Base-by-base conservation (phyloP, 1,140 invertebrate genomes). In the Steinernema khuongi region DNA sequence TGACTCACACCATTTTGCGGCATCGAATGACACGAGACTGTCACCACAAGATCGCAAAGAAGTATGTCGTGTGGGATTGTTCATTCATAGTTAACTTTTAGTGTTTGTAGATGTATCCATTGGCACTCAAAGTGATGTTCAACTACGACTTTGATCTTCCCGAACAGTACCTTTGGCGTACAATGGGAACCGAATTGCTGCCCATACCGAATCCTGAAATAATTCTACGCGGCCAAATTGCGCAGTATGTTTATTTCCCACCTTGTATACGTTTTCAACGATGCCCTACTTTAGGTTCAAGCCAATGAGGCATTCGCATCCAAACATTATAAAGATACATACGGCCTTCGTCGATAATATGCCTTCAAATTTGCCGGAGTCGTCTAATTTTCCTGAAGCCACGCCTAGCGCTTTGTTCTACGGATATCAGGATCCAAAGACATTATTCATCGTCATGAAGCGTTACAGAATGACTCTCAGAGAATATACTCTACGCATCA, bases 71-170 rank as follows among this genome's bases (percentile, higher is more conserved):
- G n/a, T n/a, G n/a, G n/a, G 50, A 4, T 17, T 11, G 26, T 60
- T 7, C 26, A 7, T 11, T 41, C 36, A 41, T 41, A 4, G 50
- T 17, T 60, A 60, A n/a, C 4, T 26, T 60, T 60, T 60, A n/a
- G 4, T 17, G 50, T 71, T 66, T 76, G 1, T 67, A 78, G 77
- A 67, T 68, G 30, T 78, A 71, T 41, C 77, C 77, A 18, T 73
- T 78, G n/a, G 77, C 77, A 14, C 41, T 78, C 19, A 78, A 78
- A 36, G 33, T 78, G 30, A 78, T 78, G 77, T 78, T 74, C 31
- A 78, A 78, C 67, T 78, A 69, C 31, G 70, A 78, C n/a, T 71
- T 67, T 30, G 50, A 72, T 32, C 26, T 28, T 68, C 74, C 33
- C 7, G 33, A 75, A 22, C 32, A 43, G n/a, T 66, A 77, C 71